Percentiles rank a stretch among this genome's conserved stretches.
Conservation (phyloP, 2,888 invertebrate genomes). For the Operophtera brumata region DNA sequence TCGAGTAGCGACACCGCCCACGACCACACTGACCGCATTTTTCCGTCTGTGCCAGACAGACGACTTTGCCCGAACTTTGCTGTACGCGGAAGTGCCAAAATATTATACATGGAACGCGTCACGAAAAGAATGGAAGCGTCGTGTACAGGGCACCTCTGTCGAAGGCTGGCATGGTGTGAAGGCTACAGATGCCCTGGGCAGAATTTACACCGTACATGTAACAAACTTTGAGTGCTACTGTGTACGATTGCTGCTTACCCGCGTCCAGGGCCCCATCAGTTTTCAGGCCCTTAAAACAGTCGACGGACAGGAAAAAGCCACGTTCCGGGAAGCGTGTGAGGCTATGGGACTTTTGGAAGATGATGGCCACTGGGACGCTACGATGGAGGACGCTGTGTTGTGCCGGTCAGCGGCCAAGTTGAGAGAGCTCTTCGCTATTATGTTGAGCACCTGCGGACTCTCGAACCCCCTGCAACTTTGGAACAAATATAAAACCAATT, state of each 20-base stretch:
- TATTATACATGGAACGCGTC: slow-evolving; percentile 23
- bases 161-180: slow-evolving; percentile 31
- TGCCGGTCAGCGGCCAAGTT: no score
- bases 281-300: slow-evolving; percentile 27
- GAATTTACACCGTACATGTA: slow-evolving; percentile 31
- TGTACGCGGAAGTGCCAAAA: slow-evolving; percentile 23
- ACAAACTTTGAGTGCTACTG: slow-evolving; percentile 29
- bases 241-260: slow-evolving; percentile 31
- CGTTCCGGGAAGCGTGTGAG: slow-evolving; percentile 38
- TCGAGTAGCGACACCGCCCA: background rate
- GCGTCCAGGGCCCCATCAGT: background rate
- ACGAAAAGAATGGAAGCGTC: slow-evolving; percentile 28
- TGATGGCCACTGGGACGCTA: slow-evolving; percentile 37
- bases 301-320: slow-evolving; percentile 26
- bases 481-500: background rate
- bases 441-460: background rate
- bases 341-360: slow-evolving; percentile 40
- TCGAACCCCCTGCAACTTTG: background rate
- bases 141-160: slow-evolving; percentile 32
- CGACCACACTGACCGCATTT: background rate
- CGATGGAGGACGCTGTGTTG: slow-evolving; percentile 25
- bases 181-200: slow-evolving; percentile 31
- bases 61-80: background rate
- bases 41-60: background rate
- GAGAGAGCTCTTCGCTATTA: no score